Base-by-base conservation (phyloP, 2,797 vertebrate genomes). In the Typhlichthys subterraneus region DNA sequence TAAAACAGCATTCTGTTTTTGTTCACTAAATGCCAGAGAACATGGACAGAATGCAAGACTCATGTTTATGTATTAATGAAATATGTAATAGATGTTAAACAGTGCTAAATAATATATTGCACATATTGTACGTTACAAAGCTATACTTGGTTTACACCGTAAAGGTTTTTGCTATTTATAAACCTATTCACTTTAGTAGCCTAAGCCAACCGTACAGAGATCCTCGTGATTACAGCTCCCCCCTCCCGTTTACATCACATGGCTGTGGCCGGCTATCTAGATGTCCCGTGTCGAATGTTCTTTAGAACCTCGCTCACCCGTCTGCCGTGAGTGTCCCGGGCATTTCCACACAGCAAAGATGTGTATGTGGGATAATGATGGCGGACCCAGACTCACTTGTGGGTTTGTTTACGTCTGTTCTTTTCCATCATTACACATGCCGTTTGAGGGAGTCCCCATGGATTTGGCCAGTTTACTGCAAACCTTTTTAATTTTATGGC, bases 361-460 rank as follows among this genome's bases (percentile, higher is more conserved):
- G 57, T 82, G 76, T 72, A 63, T 51, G 64, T 88, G 86, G 88
- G 85, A 91, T 94, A 95, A 94, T 92, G 92, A 95, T 91, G 87
- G 85, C 83, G 81, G 90, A 89, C 89, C 85, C 87, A 85, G 90
- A 93, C 91, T 90, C 89, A 89, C 88, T 93, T 91, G 89, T 91
- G 89, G 85, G 86, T 91, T 94, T 95, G 91, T 95, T 94, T 94
- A 93, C 89, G 92, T 94, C 92, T 94, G 85, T 92, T 93, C 91
- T 92, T 87, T 90, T 92, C 93, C 76, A 81, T 96, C 93, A 94
- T 96, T 95, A 95, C 85, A 88, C 88, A 94, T 94, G 92, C 93
- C 90, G 91, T 95, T 94, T 94, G 91, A 95, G 92, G 86, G 87
- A 91, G 85, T 94, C 92, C 91, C 92, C 62, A 59, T 85, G 91